Evolutionary conservation across 2,888 invertebrate species (phyloP).

Genomic region (Ctena decussata): DNA sequence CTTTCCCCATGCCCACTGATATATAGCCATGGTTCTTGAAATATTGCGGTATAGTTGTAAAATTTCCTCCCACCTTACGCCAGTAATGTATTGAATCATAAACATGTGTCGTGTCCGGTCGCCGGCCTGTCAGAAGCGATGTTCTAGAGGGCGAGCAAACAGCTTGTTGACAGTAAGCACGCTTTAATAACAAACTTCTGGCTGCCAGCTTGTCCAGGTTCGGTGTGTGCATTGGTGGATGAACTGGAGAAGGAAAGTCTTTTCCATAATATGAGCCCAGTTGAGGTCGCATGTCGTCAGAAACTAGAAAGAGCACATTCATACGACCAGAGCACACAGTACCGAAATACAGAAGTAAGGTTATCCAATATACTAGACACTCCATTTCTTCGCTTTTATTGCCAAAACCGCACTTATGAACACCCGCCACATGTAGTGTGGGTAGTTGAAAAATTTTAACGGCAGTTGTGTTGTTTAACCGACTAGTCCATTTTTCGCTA

Average conservation of each 20-base stretch:
- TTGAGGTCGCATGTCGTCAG: conserved; percentile 59
- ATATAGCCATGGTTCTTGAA: too few relatives aligned
- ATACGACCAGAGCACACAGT: too few relatives aligned
- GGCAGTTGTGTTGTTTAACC: too few relatives aligned
- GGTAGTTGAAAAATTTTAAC: too few relatives aligned
- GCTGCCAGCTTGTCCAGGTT: conserved; percentile 69
- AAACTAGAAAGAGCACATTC: too few relatives aligned
- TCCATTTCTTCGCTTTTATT: too few relatives aligned
- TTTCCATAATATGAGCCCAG: conserved; percentile 57
- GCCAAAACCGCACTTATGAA: too few relatives aligned
- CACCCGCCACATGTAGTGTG: too few relatives aligned
- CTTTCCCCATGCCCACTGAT: conserved; percentile 88
- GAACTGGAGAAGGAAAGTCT: conserved; percentile 65
- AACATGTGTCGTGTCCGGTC: too few relatives aligned
- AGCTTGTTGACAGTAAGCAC: conserved; percentile 68
- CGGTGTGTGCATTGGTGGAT: conserved; percentile 69
- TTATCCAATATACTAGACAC: too few relatives aligned
- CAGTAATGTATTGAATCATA: conserved; percentile 60
- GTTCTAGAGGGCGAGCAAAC: conserved; percentile 65
- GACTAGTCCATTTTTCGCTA: too few relatives aligned
- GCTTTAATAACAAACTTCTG: conserved; percentile 63
- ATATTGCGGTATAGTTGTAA: conserved; percentile 66
- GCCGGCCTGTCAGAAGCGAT: conserved; percentile 63
- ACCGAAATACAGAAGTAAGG: too few relatives aligned
- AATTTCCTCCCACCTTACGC: conserved; percentile 58